Evolutionary conservation across 2,888 invertebrate genomes (phyloP), one percentile per base, ranked within the genome.

Genomic region (Xylota segnis): DNA sequence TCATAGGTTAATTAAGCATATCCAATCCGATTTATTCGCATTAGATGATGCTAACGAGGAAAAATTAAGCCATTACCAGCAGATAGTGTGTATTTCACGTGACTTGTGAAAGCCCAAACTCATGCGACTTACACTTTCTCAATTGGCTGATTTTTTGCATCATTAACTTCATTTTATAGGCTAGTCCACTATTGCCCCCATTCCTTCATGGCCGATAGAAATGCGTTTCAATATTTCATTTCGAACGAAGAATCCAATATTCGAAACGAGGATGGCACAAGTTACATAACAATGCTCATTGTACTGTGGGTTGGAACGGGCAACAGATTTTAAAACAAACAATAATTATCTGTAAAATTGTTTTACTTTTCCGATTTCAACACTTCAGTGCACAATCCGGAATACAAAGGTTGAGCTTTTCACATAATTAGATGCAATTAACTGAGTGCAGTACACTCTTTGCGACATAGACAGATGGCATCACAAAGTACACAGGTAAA

Each of bases 361-460:
- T 9, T 37, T n/a, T 10, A 40, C 40, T 50, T 52, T 52, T 66
- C 5, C 37, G 10, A 52, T 70, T 43, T 43, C 32, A 45, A 14
- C 29, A 45, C 56, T 34, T 45, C 23, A 58, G 34, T 71, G 34
- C 16, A 58, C 58, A 47, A 45, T 45, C n/a, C 32, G 45, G 9
- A 59, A 59, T 37, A 34, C 3, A 59, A 29, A 72, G 72, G 72
- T 61, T 72, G n/a, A 61, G 16, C 16, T 50, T 32, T 72, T 72
- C 40, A 72, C 23, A 61, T 52, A 61, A 72, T 61, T 50, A 37
- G 10, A 7, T 52, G 40, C 40, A 52, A 71, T 52, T 61, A 47
- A 37, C 9, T 56, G 29, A 56, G 29, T 32, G 34, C 12, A 40
- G 45, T 14, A 45, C 16, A 27, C 43, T 71, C 70, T 61, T 40